These are phyloP conservation scores for Athene cunicularia DNA, from an alignment of 2,113 vertebrate genomes.

Conservation along the genomic window DNA sequence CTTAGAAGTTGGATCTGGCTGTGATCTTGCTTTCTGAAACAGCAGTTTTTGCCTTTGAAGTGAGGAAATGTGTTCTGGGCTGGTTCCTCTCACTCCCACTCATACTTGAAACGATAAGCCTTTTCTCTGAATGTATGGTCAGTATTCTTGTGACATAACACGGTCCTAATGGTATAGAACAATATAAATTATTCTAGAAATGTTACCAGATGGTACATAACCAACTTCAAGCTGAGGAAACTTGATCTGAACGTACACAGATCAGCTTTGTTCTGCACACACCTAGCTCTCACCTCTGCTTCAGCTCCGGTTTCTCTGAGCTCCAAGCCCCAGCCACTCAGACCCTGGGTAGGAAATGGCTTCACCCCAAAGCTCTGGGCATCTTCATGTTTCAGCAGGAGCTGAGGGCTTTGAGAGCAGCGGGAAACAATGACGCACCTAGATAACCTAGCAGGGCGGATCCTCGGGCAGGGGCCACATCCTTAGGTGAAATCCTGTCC, in stretches of 20 bases:
- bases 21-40: neutral
- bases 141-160: neutral
- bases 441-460: neutral
- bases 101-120: neutral
- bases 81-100: neutral
- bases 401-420: neutral
- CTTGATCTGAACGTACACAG: neutral
- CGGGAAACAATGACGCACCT: neutral
- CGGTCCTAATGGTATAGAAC: neutral
- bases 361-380: neutral
- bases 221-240: neutral
- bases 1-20: constrained; percentile 40
- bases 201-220: neutral
- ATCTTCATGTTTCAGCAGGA: neutral
- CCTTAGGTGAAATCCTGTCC: constrained; percentile 18
- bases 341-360: neutral
- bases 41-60: constrained; percentile 35
- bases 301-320: neutral
- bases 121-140: neutral
- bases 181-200: neutral
- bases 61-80: constrained; percentile 12
- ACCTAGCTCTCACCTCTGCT: neutral
- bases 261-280: neutral
- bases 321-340: rapidly evolving
- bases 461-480: neutral